phyloP scores from a whole-genome alignment of 2,113 vertebrate species.

The Dissostichus mawsoni region DNA sequence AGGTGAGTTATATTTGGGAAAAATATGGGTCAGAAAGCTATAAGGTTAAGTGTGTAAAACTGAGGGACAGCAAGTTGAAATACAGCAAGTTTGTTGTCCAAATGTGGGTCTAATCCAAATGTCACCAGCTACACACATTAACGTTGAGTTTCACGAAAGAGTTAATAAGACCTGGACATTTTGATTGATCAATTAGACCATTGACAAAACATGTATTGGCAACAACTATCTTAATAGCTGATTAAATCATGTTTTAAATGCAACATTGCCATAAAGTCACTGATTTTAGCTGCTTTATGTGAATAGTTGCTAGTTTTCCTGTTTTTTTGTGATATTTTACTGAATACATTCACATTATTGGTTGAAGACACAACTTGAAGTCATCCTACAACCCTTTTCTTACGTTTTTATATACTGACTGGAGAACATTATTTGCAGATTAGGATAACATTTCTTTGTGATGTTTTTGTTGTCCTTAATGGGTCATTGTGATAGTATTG shows the following conservation, averaged over 20 bases:
- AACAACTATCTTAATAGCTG: neutral
- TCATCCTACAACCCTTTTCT: neutral
- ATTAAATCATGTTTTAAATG: no score
- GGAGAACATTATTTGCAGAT: neutral
- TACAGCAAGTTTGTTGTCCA: neutral
- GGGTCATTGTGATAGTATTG: neutral
- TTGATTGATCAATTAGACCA: no score
- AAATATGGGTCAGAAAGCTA: neutral
- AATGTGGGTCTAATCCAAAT: neutral
- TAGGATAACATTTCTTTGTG: neutral
- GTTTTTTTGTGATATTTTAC: neutral
- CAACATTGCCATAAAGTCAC: neutral
- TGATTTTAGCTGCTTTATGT: neutral
- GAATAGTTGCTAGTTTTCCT: neutral
- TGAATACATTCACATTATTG: neutral
- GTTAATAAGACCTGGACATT: neutral
- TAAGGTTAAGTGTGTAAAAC: neutral
- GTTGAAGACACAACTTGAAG: no score
- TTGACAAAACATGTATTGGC: neutral
- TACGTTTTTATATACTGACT: neutral
- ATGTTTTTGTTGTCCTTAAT: neutral
- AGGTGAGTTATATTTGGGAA: constrained; percentile 79
- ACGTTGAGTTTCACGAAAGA: neutral
- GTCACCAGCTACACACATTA: neutral
- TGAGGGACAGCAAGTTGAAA: neutral